Conservation (phyloP, 2,113 vertebrate genomes). For the Myiozetetes cayanensis region DNA sequence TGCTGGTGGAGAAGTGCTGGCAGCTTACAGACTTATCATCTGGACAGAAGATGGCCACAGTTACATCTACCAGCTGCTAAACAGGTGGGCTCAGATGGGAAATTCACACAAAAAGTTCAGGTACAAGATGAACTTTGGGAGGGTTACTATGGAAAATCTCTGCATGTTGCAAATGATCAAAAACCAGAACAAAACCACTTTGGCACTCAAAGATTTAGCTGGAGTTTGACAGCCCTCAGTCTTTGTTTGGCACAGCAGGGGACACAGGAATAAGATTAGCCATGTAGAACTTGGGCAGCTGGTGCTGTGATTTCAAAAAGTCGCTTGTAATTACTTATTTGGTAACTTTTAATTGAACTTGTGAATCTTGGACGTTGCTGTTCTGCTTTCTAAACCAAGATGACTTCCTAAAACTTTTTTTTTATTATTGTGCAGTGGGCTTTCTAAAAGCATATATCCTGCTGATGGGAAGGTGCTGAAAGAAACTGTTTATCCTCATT, state of each 20-base stretch:
- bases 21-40: conserved; percentile 77
- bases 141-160: conserved; percentile 79
- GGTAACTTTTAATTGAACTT: conserved; percentile 66
- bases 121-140: conserved; percentile 79
- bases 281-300: conserved; percentile 82
- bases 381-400: conserved; percentile 26
- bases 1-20: conserved; percentile 79
- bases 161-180: conserved; percentile 78
- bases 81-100: conserved; percentile 83
- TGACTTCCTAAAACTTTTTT: background rate
- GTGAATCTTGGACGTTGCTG: conserved; percentile 37
- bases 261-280: conserved; percentile 76
- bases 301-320: conserved; percentile 76
- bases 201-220: conserved; percentile 76
- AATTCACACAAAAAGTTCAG: conserved; percentile 71
- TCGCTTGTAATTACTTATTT: conserved; percentile 73
- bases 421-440: conserved; percentile 52
- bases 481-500: conserved; percentile 74
- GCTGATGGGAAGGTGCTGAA: conserved; percentile 68
- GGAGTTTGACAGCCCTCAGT: conserved; percentile 66
- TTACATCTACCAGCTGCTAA: conserved; percentile 85
- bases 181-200: conserved; percentile 80
- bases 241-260: conserved; percentile 81
- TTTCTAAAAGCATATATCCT: conserved; percentile 71
- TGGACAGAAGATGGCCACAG: conserved; percentile 80